phyloP scores from a whole-genome alignment of 1,140 invertebrate genomes.

The Meloidogyne floridensis region DNA sequence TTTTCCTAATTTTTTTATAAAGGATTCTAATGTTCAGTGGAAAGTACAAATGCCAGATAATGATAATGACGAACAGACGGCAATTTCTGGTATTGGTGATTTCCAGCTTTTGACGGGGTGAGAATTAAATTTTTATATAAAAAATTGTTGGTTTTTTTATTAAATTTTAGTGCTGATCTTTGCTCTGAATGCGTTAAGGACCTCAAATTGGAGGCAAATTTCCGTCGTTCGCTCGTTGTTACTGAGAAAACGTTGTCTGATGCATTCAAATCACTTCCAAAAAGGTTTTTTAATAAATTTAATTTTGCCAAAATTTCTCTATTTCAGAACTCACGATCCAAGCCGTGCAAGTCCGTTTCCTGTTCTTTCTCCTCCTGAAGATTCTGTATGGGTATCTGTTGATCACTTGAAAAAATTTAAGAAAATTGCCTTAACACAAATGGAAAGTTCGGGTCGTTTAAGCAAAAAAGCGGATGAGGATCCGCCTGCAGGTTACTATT shows the following conservation, averaged over 20 bases:
- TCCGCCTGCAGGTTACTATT: neutral
- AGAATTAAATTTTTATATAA: neutral
- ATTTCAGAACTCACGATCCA: conserved; percentile 38
- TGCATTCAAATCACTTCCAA: neutral
- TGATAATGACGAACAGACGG: neutral
- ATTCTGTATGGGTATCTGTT: conserved; percentile 39
- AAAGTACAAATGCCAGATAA: neutral
- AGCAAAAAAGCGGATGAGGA: conserved; percentile 7
- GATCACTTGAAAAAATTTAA: conserved; percentile 30
- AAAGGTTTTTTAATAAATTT: neutral
- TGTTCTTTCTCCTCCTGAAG: conserved; percentile 22
- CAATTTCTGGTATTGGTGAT: neutral
- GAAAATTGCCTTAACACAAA: conserved; percentile 19
- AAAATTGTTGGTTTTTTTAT: neutral
- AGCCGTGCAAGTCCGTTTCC: neutral
- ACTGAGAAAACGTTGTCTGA: conserved; percentile 28
- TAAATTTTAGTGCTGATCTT: conserved; percentile 43
- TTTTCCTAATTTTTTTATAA: too few species aligned
- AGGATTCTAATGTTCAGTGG: neutral
- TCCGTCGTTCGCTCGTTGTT: conserved; percentile 18
- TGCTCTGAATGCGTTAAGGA: conserved; percentile 46
- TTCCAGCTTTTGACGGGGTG: neutral
- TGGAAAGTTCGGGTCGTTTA: conserved; percentile 7
- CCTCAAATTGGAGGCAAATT: conserved; percentile 36
- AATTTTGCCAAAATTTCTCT: neutral